phyloP scores from a whole-genome alignment of 1,140 invertebrate genomes.

The Ceratina australensis region DNA sequence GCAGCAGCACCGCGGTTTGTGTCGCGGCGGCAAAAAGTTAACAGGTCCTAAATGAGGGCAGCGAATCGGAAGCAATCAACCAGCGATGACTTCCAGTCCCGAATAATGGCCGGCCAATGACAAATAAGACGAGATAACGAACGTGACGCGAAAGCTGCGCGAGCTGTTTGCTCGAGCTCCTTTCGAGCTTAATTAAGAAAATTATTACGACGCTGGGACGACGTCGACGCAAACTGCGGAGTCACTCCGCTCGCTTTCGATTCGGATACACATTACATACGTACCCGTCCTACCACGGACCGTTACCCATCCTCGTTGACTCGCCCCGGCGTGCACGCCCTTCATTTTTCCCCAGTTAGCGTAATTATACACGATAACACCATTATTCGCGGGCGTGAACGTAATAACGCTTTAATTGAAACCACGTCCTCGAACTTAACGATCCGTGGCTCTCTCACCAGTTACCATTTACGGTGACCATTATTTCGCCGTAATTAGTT shows the following conservation, averaged over 20 bases:
- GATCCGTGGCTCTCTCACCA: conserved; percentile 48
- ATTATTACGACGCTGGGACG: conserved; percentile 39
- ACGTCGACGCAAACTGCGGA: conserved; percentile 46
- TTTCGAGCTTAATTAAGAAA: conserved; percentile 51
- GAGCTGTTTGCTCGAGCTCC: neutral
- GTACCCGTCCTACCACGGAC: no score
- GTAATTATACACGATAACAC: conserved; percentile 63
- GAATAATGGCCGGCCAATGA: neutral
- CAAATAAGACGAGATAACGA: conserved; percentile 10
- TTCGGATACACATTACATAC: neutral
- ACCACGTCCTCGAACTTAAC: conserved; percentile 45
- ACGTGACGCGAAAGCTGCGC: neutral
- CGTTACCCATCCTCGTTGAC: conserved; percentile 26
- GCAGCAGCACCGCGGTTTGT: no score
- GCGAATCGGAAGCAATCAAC: neutral
- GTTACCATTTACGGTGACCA: conserved; percentile 50
- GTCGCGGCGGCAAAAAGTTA: no score
- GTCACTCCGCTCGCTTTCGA: conserved; percentile 46
- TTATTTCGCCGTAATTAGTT: conserved; percentile 15
- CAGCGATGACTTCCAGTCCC: neutral
- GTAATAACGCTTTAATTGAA: conserved; percentile 63
- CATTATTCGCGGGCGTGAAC: conserved; percentile 57
- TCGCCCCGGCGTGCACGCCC: conserved; percentile 7
- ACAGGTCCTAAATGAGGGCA: neutral
- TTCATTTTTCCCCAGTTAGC: conserved; percentile 42